Percentiles rank a stretch among this genome's conserved stretches.
phyloP scores from a whole-genome alignment of 2,888 invertebrate genomes.

The Drosophila nigritarsus region DNA sequence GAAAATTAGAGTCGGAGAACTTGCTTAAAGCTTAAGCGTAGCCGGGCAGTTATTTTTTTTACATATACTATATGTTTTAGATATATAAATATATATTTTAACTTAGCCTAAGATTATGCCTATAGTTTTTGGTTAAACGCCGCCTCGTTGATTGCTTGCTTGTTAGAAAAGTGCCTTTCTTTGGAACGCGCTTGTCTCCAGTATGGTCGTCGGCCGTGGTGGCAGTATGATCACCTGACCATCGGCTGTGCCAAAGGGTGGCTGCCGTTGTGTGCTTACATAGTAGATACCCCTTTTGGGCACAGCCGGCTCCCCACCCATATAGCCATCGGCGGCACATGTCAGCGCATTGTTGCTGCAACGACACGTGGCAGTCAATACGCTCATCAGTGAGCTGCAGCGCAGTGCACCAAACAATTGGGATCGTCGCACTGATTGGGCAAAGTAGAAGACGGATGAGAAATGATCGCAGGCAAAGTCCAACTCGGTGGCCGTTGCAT shows the following conservation, averaged over 20 bases:
- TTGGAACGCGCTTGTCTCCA: constrained; percentile 41
- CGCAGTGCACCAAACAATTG: constrained; percentile 73
- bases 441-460: constrained; percentile 80
- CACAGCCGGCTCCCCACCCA: constrained; percentile 83
- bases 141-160: background rate
- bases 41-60: background rate
- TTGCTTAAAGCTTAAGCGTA: background rate
- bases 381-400: constrained; percentile 51
- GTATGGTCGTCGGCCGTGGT: constrained; percentile 61
- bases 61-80: too few relatives aligned
- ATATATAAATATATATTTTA: background rate
- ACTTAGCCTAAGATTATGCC: background rate
- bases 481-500: constrained; percentile 80
- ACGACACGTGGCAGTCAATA: constrained; percentile 53
- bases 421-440: constrained; percentile 76
- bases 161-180: constrained; percentile 1
- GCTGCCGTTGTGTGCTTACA: constrained; percentile 67
- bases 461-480: constrained; percentile 82
- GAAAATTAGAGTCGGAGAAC: background rate
- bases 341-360: constrained; percentile 41
- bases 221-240: constrained; percentile 66
- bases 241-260: constrained; percentile 71
- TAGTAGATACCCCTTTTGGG: constrained; percentile 80
- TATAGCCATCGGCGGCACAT: constrained; percentile 69
- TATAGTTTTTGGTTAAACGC: constrained; percentile 31